Conservation (phyloP, 2,888 invertebrate species). For the Pheosia gnoma region DNA sequence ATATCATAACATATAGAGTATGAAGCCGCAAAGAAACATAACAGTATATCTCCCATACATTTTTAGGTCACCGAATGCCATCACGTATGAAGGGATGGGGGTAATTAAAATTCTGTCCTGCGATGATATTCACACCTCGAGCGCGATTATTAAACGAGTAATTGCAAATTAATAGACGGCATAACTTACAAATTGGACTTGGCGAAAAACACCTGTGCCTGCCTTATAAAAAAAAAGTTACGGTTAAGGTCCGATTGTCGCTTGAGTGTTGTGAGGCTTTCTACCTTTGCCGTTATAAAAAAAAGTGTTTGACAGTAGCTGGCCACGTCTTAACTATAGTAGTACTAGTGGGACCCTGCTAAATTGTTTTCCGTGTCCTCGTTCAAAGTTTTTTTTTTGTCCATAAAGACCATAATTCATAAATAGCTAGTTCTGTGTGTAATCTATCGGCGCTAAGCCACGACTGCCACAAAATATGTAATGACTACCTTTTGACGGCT, state of each 20-base stretch:
- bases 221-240: not conserved
- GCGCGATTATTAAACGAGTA: slow-evolving; percentile 36
- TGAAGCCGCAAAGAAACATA: slow-evolving; percentile 4
- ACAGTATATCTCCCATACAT: slow-evolving; percentile 65
- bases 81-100: slow-evolving; percentile 70
- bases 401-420: slow-evolving; percentile 57
- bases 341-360: not conserved
- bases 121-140: slow-evolving; percentile 66
- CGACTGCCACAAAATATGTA: slow-evolving; percentile 79
- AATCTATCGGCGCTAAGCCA: slow-evolving; percentile 73
- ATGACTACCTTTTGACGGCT: slow-evolving; percentile 84
- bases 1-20: slow-evolving; percentile 35
- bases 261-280: not conserved
- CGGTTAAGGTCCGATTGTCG: not conserved
- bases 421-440: slow-evolving; percentile 50
- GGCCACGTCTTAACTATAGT: slow-evolving; percentile 1
- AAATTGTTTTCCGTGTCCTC: slow-evolving; percentile 16
- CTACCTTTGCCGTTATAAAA: not conserved
- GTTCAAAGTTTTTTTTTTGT: slow-evolving; percentile 40
- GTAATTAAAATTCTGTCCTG: slow-evolving; percentile 74
- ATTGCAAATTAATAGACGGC: slow-evolving; percentile 47
- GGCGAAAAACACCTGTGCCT: slow-evolving; percentile 26
- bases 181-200: slow-evolving; percentile 37
- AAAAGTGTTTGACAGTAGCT: slow-evolving; percentile 1
- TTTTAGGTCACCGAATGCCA: slow-evolving; percentile 76